Evolutionary conservation across 92 coral and sea anemone genomes (phyloP).

Genomic region (Bergia puertoricense): DNA sequence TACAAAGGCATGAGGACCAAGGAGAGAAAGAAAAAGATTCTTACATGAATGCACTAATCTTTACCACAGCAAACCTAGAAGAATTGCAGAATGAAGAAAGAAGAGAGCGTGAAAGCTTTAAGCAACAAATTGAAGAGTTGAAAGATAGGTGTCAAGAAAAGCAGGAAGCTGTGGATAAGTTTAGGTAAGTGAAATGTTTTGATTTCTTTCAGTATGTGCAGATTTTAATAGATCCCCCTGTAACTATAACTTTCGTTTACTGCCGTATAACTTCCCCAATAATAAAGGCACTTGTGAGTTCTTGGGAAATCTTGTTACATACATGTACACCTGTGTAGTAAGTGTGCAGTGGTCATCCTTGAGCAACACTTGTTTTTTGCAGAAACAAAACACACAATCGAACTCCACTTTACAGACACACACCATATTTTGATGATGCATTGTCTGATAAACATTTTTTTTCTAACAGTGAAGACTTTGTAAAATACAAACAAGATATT

Average conservation of each 20-base stretch:
- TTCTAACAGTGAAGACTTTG: constrained; percentile 76
- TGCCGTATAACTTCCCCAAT: too few species aligned
- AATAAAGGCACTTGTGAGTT: too few species aligned
- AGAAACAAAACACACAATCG: neutral
- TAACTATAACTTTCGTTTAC: too few species aligned
- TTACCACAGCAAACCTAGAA: constrained; percentile 84
- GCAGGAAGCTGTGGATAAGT: constrained; percentile 74
- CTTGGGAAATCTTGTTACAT: too few species aligned
- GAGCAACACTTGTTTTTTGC: neutral
- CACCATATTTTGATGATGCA: neutral
- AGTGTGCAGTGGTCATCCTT: neutral
- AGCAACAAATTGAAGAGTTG: constrained; percentile 93
- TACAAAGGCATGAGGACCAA: too few species aligned
- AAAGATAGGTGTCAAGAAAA: constrained; percentile 91
- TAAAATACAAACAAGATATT: constrained; percentile 83
- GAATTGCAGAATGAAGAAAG: constrained; percentile 93
- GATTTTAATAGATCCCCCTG: too few species aligned
- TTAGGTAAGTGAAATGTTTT: constrained; percentile 61
- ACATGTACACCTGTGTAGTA: neutral
- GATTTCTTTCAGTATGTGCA: neutral
- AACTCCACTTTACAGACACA: neutral
- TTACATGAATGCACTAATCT: neutral
- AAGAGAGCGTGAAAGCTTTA: constrained; percentile 81
- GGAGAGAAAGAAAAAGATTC: too few species aligned
- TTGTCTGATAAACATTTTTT: neutral